phyloP scores from a whole-genome alignment of 2,888 invertebrate genomes.

The Junonia oenone region DNA sequence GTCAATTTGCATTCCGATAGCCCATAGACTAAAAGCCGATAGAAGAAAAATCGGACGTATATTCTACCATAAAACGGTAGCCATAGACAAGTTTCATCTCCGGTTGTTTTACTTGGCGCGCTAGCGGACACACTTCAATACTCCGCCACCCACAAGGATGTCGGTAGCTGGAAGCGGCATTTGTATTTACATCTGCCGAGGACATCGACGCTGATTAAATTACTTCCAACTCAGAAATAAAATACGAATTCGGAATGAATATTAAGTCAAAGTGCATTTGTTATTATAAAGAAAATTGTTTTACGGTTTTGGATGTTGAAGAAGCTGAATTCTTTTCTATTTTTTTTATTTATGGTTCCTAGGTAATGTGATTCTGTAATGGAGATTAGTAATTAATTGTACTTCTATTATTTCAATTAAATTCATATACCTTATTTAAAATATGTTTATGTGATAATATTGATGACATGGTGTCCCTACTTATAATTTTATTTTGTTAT shows the following conservation, averaged over 20 bases:
- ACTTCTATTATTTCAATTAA: too few species aligned
- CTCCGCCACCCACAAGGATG: conserved; percentile 28
- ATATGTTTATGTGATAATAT: too few species aligned
- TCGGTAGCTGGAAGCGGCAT: conserved; percentile 26
- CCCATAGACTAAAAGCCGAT: background rate
- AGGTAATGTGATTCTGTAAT: too few species aligned
- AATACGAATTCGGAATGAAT: background rate
- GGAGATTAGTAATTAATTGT: too few species aligned
- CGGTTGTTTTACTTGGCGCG: conserved; percentile 27
- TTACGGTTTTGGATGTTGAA: background rate
- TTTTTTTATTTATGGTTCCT: too few species aligned
- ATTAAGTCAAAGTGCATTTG: background rate
- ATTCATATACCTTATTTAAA: too few species aligned
- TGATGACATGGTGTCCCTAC: too few species aligned
- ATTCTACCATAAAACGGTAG: conserved; percentile 15
- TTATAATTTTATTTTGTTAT: too few species aligned
- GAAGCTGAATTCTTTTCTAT: too few species aligned
- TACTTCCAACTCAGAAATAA: conserved; percentile 3
- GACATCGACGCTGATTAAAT: conserved; percentile 11
- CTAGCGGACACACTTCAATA: conserved; percentile 50
- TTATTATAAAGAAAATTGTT: background rate
- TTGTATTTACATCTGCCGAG: conserved; percentile 13
- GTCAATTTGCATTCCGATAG: background rate
- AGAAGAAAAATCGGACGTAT: conserved; percentile 8
- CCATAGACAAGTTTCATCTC: conserved; percentile 28